Evolutionary conservation across 2,888 invertebrate species (phyloP), one percentile per base, ranked within the genome.

Genomic region (Orthosia incerta): DNA sequence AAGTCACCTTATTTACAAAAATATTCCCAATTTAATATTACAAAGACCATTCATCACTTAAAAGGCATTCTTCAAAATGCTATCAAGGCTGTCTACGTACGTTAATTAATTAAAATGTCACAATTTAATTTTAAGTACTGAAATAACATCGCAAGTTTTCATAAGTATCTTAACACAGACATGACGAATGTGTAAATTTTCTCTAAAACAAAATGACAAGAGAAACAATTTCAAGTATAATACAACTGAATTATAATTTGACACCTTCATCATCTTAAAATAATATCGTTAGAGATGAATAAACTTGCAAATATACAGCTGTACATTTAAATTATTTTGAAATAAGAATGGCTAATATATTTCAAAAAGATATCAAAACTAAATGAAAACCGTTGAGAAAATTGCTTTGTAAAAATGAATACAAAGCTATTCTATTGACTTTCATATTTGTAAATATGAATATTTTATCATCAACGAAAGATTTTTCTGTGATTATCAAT

Each of bases 101-200:
- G 15, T 9, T 71, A 70, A 74, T 83, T 81, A 81, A 81, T 76
- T 81, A n/a, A 55, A 64, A 60, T 53, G n/a, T 48, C 51, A 64
- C 67, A 61, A 68, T 73, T 79, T 53, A 48, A 65, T 26, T 72
- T 59, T 11, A 46, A 65, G 48, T 39, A 61, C 56, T 79, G 1
- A 62, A 79, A 69, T 69, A 79, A 62, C 50, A 66, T 65, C 5
- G 45, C 18, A 74, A 69, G 57, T 79, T 74, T 69, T 66, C 69
- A 51, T 62, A 65, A 68, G 67, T 74, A 57, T 57, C 56, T 79
- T 48, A 55, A 63, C 11, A 46, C 45, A 79, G 79, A 51, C 67
- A 67, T 61, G 60, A 80, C 53, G 31, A 76, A 76, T 65, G 63
- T 65, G 64, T 65, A 79, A 46, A 74, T 74, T 70, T 67, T 51